Evolutionary conservation across 2,797 vertebrate species (phyloP).

Genomic region (Chiloscyllium punctatum): DNA sequence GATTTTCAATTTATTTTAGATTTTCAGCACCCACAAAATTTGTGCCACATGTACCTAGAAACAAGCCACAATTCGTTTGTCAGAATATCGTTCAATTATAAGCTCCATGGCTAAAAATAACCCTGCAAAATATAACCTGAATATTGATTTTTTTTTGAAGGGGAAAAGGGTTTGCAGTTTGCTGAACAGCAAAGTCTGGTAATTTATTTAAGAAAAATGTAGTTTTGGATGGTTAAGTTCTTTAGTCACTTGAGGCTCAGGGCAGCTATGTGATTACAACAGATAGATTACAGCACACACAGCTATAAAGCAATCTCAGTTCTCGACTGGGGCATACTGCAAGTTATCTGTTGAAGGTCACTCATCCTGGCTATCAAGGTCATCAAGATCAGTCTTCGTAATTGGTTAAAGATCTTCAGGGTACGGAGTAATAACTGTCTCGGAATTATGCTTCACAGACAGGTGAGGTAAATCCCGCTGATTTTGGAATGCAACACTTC

Average conservation of each 20-base stretch:
- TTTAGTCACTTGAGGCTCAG: background rate
- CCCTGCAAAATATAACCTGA: background rate
- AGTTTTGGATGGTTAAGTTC: background rate
- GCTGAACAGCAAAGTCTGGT: conserved; percentile 2
- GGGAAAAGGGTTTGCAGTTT: background rate
- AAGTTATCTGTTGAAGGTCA: background rate
- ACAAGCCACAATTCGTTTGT: background rate
- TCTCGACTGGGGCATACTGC: no score
- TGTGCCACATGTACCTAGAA: background rate
- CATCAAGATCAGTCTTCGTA: background rate
- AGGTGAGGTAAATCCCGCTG: background rate
- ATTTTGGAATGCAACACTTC: background rate
- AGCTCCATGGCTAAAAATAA: background rate
- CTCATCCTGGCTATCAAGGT: background rate
- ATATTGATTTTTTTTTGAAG: conserved; percentile 16
- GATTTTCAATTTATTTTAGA: background rate
- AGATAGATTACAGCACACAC: background rate
- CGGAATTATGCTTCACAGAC: background rate
- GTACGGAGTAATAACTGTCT: background rate
- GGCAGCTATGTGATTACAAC: background rate
- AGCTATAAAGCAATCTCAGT: background rate
- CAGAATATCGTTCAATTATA: background rate
- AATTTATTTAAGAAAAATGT: conserved; percentile 3
- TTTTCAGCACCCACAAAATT: background rate
- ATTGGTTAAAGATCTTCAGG: background rate